Conservation (phyloP, 2,113 vertebrate species). For the Pantherophis guttatus region DNA sequence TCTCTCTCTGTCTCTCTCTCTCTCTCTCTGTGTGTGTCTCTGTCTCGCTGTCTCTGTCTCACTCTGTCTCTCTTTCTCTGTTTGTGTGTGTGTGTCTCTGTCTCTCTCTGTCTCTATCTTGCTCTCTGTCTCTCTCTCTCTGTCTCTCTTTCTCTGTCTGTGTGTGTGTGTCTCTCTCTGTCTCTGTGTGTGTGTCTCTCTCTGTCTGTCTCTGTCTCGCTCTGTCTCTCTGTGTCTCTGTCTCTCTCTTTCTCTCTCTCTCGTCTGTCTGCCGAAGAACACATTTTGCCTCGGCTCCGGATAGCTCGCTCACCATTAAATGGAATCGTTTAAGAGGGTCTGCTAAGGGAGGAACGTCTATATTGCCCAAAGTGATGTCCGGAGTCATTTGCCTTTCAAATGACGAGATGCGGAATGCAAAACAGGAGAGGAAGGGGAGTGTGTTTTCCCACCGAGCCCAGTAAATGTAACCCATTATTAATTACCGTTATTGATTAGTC, state of each 20-base stretch:
- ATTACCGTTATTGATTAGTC: constrained; percentile 60
- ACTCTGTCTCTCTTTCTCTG: too few species aligned
- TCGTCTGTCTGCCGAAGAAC: constrained; percentile 46
- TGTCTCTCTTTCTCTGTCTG: too few species aligned
- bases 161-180: too few species aligned
- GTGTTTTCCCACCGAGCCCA: constrained; percentile 28
- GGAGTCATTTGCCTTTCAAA: constrained; percentile 54
- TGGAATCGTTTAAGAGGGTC: constrained; percentile 49
- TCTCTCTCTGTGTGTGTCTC: too few species aligned
- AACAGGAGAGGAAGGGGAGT: constrained; percentile 15
- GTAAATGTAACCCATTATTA: constrained; percentile 56
- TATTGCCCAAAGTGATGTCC: constrained; percentile 42
- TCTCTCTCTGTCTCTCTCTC: too few species aligned
- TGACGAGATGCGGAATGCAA: constrained; percentile 38
- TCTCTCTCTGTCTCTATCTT: constrained; percentile 7
- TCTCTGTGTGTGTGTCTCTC: too few species aligned
- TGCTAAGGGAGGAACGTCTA: constrained; percentile 38
- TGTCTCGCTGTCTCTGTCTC: too few species aligned
- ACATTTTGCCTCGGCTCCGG: constrained; percentile 36
- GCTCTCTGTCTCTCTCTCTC: too few species aligned
- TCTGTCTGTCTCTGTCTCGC: too few species aligned
- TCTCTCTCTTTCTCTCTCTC: constrained; percentile 31
- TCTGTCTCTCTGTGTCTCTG: too few species aligned
- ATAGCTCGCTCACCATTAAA: constrained; percentile 42
- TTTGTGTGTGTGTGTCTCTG: not conserved